Evolutionary conservation across 2,888 invertebrate species (phyloP).

Genomic region (Hofmannophila pseudospretella): DNA sequence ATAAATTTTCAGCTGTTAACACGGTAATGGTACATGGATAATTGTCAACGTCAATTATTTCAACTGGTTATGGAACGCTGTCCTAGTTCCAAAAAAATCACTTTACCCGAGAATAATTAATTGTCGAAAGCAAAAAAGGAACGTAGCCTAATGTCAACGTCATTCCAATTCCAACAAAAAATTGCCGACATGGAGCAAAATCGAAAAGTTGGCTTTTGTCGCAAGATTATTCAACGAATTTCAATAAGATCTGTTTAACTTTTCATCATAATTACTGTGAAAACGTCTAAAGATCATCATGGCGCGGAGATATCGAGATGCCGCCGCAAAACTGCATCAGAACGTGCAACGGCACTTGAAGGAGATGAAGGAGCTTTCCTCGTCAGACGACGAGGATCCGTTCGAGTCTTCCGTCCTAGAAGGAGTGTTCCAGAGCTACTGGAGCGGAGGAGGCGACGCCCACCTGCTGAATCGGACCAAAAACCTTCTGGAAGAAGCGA

Average conservation of each 20-base stretch:
- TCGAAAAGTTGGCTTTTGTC: background rate
- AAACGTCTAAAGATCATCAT: constrained; percentile 30
- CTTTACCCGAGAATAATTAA: too few relatives aligned
- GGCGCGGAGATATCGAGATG: constrained; percentile 62
- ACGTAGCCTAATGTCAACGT: too few relatives aligned
- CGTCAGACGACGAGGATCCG: constrained; percentile 68
- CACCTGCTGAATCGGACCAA: constrained; percentile 78
- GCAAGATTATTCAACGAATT: background rate
- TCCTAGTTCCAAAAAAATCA: too few relatives aligned
- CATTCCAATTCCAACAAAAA: too few relatives aligned
- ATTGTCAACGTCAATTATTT: too few relatives aligned
- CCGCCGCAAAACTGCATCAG: constrained; percentile 64
- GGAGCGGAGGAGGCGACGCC: constrained; percentile 56
- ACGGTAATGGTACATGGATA: too few relatives aligned
- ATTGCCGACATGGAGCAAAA: constrained; percentile 9
- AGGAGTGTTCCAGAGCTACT: constrained; percentile 59
- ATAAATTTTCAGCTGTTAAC: too few relatives aligned
- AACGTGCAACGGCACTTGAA: constrained; percentile 66
- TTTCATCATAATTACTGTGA: background rate
- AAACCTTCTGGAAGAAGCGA: constrained; percentile 85
- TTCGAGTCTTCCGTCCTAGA: constrained; percentile 58
- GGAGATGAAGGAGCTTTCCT: constrained; percentile 61
- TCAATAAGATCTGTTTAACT: too few relatives aligned
- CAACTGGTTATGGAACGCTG: too few relatives aligned
- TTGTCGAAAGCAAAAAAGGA: too few relatives aligned